phyloP scores from a whole-genome alignment of 1,140 invertebrate genomes.

The Drosophila rufa region DNA sequence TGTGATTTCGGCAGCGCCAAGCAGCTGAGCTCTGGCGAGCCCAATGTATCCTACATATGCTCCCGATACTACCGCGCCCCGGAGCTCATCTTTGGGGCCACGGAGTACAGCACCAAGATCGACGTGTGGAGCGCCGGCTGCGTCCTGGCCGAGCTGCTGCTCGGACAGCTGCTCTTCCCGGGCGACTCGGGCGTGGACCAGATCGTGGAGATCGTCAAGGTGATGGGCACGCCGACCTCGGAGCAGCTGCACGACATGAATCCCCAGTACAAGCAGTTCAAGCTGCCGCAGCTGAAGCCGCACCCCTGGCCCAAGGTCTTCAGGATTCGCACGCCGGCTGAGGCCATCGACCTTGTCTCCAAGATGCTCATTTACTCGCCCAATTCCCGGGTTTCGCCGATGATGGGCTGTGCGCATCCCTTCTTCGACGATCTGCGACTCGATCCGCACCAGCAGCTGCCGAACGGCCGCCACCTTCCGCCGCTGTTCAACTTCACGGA shows the following conservation, averaged over 20 bases:
- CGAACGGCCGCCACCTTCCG: slow-evolving; percentile 55
- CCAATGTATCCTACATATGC: slow-evolving; percentile 99
- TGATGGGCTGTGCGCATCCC: slow-evolving; percentile 65
- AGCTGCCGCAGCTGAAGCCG: slow-evolving; percentile 99
- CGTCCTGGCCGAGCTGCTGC: slow-evolving; percentile 98
- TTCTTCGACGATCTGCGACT: slow-evolving; percentile 71
- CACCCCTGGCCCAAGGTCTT: slow-evolving; percentile 99
- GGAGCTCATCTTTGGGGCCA: slow-evolving; percentile 99
- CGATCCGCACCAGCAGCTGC: slow-evolving; percentile 60
- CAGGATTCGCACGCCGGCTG: slow-evolving; percentile 60
- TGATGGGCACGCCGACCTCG: slow-evolving; percentile 98
- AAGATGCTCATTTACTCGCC: slow-evolving; percentile 68
- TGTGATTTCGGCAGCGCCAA: slow-evolving; percentile 99
- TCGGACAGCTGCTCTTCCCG: slow-evolving; percentile 99
- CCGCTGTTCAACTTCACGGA: slow-evolving; percentile 66
- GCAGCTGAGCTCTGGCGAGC: slow-evolving; percentile 97
- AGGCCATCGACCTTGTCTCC: slow-evolving; percentile 72
- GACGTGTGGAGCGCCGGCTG: slow-evolving; percentile 99
- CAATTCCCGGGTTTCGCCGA: slow-evolving; percentile 36
- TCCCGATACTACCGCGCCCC: slow-evolving; percentile 99
- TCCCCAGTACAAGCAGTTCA: slow-evolving; percentile 99
- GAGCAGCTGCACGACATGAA: slow-evolving; percentile 99
- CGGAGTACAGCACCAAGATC: slow-evolving; percentile 99
- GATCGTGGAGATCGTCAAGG: slow-evolving; percentile 99
- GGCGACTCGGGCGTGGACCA: slow-evolving; percentile 99